Percentiles rank a stretch among this genome's conserved stretches.
phyloP scores from a whole-genome alignment of 2,888 invertebrate species.

The Latrodectus hesperus region DNA sequence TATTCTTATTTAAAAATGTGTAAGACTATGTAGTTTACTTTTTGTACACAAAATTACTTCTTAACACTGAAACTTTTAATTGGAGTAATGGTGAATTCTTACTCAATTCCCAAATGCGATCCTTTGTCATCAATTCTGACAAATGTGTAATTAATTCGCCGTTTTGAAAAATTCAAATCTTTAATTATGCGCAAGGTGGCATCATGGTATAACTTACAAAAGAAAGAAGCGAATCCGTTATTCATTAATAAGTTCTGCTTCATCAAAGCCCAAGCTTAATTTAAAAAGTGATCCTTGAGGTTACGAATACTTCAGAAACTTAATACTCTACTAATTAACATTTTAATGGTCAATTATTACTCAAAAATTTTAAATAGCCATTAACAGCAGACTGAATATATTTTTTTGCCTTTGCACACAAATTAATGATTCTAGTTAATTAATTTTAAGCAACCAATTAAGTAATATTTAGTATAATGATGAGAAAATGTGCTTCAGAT shows the following conservation, averaged over 20 bases:
- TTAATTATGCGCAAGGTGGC: conserved; percentile 37
- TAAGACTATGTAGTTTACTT: no score
- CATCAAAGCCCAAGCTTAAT: background rate
- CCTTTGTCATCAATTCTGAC: conserved; percentile 15
- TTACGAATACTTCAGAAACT: conserved; percentile 47
- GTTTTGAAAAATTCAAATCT: conserved; percentile 25
- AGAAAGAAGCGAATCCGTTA: conserved; percentile 25
- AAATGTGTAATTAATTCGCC: conserved; percentile 42
- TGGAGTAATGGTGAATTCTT: no score
- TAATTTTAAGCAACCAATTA: conserved; percentile 59
- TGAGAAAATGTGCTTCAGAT: conserved; percentile 18
- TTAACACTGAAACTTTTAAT: no score
- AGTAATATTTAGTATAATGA: conserved; percentile 41
- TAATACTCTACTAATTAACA: conserved; percentile 57
- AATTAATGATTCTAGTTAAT: conserved; percentile 62
- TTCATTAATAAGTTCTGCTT: conserved; percentile 45
- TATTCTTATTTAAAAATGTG: no score
- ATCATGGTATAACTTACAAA: conserved; percentile 15
- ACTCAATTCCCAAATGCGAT: background rate
- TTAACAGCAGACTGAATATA: background rate
- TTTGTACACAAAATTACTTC: no score
- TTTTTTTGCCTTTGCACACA: conserved; percentile 9
- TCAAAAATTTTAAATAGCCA: conserved; percentile 48
- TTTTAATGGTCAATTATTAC: conserved; percentile 60
- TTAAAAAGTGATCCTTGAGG: conserved; percentile 26